Base-by-base conservation (phyloP, 2,888 invertebrate species). In the Cataglyphis livida region DNA sequence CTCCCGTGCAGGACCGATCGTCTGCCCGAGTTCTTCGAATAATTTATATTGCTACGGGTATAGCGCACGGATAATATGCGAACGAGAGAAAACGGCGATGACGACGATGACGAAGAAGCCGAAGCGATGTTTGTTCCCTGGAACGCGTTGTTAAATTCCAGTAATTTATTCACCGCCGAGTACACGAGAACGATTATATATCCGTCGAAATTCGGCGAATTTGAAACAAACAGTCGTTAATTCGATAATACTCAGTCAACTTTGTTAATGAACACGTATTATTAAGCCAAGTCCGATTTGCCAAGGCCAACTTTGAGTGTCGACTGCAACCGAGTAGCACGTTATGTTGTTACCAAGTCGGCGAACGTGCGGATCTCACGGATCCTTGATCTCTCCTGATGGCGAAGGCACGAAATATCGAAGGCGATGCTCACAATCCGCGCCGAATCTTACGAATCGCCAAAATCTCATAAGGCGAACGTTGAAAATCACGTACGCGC, bases 301-400 rank as follows among this genome's bases (percentile, higher is more conserved):
- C 35, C 57, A 88, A 87, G 89, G 87, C 84, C 87, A 57, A 57
- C n/a, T 74, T 35, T 78, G 78, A 78, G 82, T 81, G 83, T 87
- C 89, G 82, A 81, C 81, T 82, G 83, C 75, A 74, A 74, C 48
- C 85, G 59, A 51, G 70, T 81, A 81, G 59, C 83, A 85, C 70
- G 44, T 74, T 74, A 73, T 44, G 32, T 65, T 75, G 41, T 76
- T 70, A 44, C 57, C 57, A 32, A 41, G 68, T 59, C 41, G 41
- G 41, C 12, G 44, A 59, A 28, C 48, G 68, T 59, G 78, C 78
- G 59, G 59, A 84, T 76, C 54, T 71, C 66, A 25, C 32, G 21
- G 21, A 78, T 78, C 9, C 44, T 71, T 59, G 35, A 75, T 51
- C 32, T 76, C 35, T 21, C 44, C 4, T 15, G 44, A 79, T 71